Base-by-base conservation (phyloP, 2,888 invertebrate species). In the Uloborus plumipes region DNA sequence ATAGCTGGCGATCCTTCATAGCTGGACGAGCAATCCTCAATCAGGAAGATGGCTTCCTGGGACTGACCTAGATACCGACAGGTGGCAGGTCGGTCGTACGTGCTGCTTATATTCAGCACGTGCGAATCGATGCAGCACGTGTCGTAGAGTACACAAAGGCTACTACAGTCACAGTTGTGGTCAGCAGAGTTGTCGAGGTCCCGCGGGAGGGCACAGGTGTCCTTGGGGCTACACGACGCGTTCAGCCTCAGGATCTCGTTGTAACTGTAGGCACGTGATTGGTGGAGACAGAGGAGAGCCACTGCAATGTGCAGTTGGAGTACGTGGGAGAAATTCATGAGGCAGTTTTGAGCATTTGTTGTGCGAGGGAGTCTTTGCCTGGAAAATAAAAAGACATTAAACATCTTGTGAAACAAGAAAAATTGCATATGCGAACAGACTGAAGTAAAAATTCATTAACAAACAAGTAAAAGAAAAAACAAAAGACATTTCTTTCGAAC, bases 121-220 rank as follows among this genome's bases (percentile, higher is more conserved):
- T 67, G 83, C 0, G 84, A 75, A 39, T 84, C 84, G n/a, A 84
- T 66, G 72, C 84, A 84, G 31, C 84, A 84, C 4, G 70, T 80
- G 70, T 75, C 67, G 53, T 79, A 79, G n/a, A 75, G 55, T 2
- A 66, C 71, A n/a, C 84, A 84, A 4, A 74, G 65, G 31, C 58
- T 61, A 58, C 75, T 62, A 58, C 84, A 84, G 58, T 84, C 75
- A 18, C 84, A 84, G 75, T 79, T 78, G 39, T 71, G 70, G 18
- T 26, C 22, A 20, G 74, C 70, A 0, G 71, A 50, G 16, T 75
- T 64, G 31, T 84, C 77, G 18, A 77, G 39, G 26, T 76, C 75
- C 14, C 77, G 26, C 2, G 83, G 83, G 3, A 69, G 20, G 15
- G 77, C 62, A 9, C 83, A 83, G 18, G 83, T 77, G 59, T 83